These are phyloP conservation scores for Coreius guichenoti DNA, from an alignment of 2,797 vertebrate genomes.

Conservation along the genomic window DNA sequence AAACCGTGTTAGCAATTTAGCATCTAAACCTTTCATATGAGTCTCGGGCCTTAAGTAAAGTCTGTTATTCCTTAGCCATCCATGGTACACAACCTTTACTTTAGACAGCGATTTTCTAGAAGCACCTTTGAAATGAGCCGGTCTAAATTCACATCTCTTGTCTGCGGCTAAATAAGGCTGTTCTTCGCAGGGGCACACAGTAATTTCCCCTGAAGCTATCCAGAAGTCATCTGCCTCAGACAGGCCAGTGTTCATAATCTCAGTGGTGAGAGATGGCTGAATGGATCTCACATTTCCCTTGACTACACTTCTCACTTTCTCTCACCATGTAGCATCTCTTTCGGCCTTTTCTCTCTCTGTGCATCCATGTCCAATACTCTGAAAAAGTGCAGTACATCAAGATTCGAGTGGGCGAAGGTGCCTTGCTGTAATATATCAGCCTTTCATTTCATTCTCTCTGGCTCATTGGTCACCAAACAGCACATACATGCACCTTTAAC, in stretches of 20 bases:
- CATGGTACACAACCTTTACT: constrained; percentile 18
- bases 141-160: constrained; percentile 43
- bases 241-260: constrained; percentile 29
- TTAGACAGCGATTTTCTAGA: constrained; percentile 12
- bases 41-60: constrained; percentile 8
- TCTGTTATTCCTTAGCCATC: constrained; percentile 32
- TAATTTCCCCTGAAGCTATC: constrained; percentile 42
- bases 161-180: constrained; percentile 44
- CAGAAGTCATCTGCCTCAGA: constrained; percentile 36
- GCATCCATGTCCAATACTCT: background rate
- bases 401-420: background rate
- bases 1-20: background rate
- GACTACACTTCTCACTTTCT: constrained; percentile 44
- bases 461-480: constrained; percentile 44
- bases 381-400: constrained; percentile 16
- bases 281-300: constrained; percentile 45
- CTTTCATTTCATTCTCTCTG: constrained; percentile 20
- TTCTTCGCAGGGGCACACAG: constrained; percentile 24
- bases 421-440: constrained; percentile 30
- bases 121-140: constrained; percentile 22
- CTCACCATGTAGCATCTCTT: constrained; percentile 28
- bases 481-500: constrained; percentile 44
- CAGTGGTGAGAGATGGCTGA: constrained; percentile 20
- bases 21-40: constrained; percentile 23
- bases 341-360: background rate